Base-by-base conservation (phyloP, 2,888 invertebrate species). In the Mylabris sibirica region DNA sequence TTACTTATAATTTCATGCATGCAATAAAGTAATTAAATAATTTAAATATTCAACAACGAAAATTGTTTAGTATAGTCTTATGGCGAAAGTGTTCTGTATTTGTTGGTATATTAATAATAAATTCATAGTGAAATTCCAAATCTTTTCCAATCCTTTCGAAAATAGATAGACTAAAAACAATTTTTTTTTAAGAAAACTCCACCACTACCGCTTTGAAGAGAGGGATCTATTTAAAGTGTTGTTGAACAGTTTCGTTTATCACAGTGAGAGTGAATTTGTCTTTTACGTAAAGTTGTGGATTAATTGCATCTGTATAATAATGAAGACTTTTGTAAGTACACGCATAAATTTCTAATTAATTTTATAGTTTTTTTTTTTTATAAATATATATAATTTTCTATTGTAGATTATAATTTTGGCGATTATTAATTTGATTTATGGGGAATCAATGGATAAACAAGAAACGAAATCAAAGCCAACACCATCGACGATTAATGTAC, bases 211-310 rank as follows among this genome's bases (percentile, higher is more conserved):
- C 14, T 57, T 3, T 24, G 20, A 76, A 75, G 76, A 78, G 79
- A 75, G 76, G 77, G 76, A 76, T 63, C 75, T 72, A 67, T 63
- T 75, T 72, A 67, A 68, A 71, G 72, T 72, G 69, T 66, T 68
- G 72, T 72, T 76, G 76, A 78, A 57, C 57, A 20, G 78, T 74
- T 78, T 73, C 74, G 74, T 77, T 75, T 65, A 67, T 65, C 71
- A 72, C 76, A 74, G 79, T 78, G 78, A 79, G 78, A 77, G 79
- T 76, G 78, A 73, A 74, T 74, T 68, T 75, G 68, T 74, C 67
- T 53, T 65, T 73, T 64, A 67, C 44, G 65, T 65, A 62, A 70
- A 72, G 72, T 69, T 72, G 70, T 71, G 41, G 59, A 65, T 64
- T 60, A 35, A 57, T 14, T 5, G 4, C 2, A 11, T 20, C 12